phyloP scores from a whole-genome alignment of 2,888 invertebrate species.

The Phymatocera aterrima region DNA sequence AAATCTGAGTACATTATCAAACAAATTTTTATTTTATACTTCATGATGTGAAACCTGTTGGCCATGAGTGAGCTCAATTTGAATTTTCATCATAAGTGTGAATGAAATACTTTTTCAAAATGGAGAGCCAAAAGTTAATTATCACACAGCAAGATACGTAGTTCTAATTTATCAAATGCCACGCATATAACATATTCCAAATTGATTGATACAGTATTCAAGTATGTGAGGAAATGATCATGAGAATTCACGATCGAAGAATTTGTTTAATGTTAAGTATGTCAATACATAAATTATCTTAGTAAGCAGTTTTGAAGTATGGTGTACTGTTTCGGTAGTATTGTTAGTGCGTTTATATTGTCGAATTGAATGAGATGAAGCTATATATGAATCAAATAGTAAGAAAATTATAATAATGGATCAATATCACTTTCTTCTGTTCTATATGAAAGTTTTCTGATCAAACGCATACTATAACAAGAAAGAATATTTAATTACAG shows the following conservation, averaged over 20 bases:
- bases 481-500: neutral
- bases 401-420: constrained; percentile 7
- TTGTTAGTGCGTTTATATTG: neutral
- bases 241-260: neutral
- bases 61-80: neutral
- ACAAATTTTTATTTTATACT: neutral
- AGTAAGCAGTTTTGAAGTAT: neutral
- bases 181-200: neutral
- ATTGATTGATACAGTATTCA: neutral
- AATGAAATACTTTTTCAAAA: constrained; percentile 4
- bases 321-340: neutral
- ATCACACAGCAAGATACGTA: neutral
- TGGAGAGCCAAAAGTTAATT: neutral
- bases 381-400: neutral
- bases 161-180: neutral
- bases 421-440: constrained; percentile 22
- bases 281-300: neutral
- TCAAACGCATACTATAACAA: constrained; percentile 19
- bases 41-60: neutral
- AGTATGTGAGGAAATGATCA: neutral
- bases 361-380: neutral
- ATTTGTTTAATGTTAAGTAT: neutral
- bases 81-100: neutral
- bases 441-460: neutral
- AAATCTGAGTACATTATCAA: neutral